Conservation (phyloP, 2,113 vertebrate species). For the Campylomormyrus tamandua region DNA sequence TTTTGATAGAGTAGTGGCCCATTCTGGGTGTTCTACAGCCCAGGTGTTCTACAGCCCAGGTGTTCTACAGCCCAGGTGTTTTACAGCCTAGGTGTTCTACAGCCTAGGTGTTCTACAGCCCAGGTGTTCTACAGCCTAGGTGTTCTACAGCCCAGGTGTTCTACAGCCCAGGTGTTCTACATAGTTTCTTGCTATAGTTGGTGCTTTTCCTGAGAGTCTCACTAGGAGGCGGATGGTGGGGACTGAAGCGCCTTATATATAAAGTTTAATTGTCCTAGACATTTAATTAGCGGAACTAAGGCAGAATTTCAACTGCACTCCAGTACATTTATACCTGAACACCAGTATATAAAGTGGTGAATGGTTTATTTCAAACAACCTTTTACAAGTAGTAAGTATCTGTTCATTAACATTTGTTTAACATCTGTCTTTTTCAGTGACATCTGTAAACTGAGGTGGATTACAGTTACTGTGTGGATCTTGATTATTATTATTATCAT, state of each 20-base stretch:
- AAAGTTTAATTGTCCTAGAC: not conserved
- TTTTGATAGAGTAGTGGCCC: not conserved
- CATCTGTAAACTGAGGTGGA: not conserved
- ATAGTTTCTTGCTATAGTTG: not conserved
- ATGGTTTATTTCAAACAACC: not conserved
- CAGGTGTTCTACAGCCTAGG: not conserved
- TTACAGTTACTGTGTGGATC: not conserved
- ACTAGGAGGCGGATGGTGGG: not conserved
- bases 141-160: too few relatives aligned
- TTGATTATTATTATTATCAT: not conserved
- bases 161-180: not conserved
- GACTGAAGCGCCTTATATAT: not conserved
- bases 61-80: too few relatives aligned
- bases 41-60: too few relatives aligned
- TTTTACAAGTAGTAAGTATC: not conserved
- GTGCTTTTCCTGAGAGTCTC: not conserved
- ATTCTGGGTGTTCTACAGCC: not conserved
- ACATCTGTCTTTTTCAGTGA: not conserved
- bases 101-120: too few relatives aligned
- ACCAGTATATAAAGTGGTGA: not conserved
- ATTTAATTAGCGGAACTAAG: not conserved
- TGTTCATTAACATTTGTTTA: not conserved
- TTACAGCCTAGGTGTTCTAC: too few relatives aligned
- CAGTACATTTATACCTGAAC: not conserved
- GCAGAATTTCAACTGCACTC: not conserved